Conservation (phyloP, 2,888 invertebrate genomes). For the Drosophila mercatorum region DNA sequence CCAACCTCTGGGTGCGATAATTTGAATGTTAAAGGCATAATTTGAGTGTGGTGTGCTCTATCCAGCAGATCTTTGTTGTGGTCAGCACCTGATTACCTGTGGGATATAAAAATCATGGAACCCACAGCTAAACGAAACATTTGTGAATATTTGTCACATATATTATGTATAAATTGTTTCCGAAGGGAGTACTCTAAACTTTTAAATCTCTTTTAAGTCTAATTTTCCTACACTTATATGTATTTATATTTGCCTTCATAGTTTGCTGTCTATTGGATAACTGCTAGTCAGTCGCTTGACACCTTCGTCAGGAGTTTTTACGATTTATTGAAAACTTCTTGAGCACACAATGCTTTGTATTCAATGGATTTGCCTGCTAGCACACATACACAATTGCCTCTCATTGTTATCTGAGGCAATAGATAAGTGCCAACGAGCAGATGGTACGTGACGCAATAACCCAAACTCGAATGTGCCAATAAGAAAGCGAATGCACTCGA, state of each 20-base stretch:
- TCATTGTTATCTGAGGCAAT: not conserved
- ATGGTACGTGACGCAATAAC: conserved; percentile 38
- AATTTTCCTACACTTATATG: no score
- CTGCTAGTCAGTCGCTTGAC: not conserved
- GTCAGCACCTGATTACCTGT: conserved; percentile 35
- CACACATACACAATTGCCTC: not conserved
- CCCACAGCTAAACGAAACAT: not conserved
- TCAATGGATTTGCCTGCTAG: conserved; percentile 6
- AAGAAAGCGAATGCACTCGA: conserved; percentile 20
- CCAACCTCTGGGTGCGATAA: conserved; percentile 33
- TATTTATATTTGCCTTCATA: not conserved
- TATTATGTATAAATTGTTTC: not conserved
- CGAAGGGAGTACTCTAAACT: not conserved
- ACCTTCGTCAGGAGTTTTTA: not conserved
- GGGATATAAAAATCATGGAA: not conserved
- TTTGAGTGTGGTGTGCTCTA: conserved; percentile 20
- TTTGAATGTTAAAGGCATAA: conserved; percentile 27
- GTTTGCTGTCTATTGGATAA: not conserved
- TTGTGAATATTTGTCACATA: conserved; percentile 20
- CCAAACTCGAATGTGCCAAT: conserved; percentile 29
- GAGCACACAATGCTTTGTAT: conserved; percentile 1
- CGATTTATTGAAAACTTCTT: not conserved
- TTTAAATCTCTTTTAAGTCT: no score
- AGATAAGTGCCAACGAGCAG: conserved; percentile 6
- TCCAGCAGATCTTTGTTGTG: conserved; percentile 45